Conservation (phyloP, 2,113 vertebrate genomes). For the Madoqua kirkii region DNA sequence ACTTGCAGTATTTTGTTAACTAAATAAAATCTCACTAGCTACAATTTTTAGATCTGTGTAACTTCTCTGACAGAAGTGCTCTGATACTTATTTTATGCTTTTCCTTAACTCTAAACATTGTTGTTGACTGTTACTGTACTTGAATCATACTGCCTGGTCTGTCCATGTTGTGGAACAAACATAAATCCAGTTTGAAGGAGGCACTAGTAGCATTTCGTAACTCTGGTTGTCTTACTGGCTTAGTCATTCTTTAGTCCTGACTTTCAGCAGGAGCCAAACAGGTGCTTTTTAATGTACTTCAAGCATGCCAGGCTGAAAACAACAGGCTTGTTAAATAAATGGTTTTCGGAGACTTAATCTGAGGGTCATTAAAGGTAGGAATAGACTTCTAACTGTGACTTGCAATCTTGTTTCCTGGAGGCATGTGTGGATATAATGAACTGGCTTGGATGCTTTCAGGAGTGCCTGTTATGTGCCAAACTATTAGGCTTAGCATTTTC, state of each 20-base stretch:
- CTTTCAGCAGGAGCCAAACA: constrained; percentile 44
- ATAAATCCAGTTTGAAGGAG: neutral
- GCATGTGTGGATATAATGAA: constrained; percentile 21
- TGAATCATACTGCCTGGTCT: neutral
- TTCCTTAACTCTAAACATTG: neutral
- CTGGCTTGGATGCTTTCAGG: neutral
- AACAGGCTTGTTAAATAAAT: constrained; percentile 39
- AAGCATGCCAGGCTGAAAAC: constrained; percentile 34
- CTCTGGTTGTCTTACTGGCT: neutral
- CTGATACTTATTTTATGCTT: neutral
- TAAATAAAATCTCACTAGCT: neutral
- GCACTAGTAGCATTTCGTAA: fast-evolving
- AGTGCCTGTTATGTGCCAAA: constrained; percentile 9
- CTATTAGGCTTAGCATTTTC: constrained; percentile 21
- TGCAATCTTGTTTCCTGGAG: constrained; percentile 37
- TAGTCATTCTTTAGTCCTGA: neutral
- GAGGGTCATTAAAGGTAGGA: constrained; percentile 45
- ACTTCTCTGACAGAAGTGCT: neutral
- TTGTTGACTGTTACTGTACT: neutral
- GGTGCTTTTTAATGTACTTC: constrained; percentile 52
- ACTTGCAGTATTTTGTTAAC: neutral
- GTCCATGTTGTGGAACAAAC: neutral
- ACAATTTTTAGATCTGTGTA: neutral
- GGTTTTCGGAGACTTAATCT: constrained; percentile 23
- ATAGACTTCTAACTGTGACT: constrained; percentile 43